These are phyloP conservation scores for Rhynchonycteris naso DNA, from an alignment of 2,797 vertebrate genomes.

Conservation along the genomic window DNA sequence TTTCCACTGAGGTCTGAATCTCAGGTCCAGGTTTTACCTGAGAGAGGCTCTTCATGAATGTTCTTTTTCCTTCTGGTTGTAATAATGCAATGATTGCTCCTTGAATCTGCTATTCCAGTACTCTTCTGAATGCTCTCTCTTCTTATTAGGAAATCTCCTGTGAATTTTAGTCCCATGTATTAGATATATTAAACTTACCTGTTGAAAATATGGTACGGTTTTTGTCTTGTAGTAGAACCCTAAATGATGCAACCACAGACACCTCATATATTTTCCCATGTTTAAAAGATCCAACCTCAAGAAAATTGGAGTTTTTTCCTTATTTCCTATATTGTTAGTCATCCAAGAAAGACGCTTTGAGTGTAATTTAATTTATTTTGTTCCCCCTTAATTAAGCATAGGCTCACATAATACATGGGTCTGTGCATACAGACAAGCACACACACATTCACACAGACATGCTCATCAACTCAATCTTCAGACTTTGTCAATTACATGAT, in stretches of 20 bases:
- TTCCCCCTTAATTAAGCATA: neutral
- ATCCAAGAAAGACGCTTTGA: neutral
- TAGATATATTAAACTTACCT: neutral
- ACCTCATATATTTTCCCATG: neutral
- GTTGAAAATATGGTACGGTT: neutral
- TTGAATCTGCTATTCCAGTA: neutral
- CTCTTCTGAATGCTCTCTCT: neutral
- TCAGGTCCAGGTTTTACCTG: fast-evolving
- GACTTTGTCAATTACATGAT: neutral
- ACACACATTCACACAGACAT: neutral
- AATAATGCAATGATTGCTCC: neutral
- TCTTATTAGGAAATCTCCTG: neutral
- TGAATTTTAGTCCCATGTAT: neutral
- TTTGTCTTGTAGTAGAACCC: neutral
- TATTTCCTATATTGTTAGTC: neutral
- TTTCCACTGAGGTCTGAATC: neutral
- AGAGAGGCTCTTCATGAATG: neutral
- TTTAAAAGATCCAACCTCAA: neutral
- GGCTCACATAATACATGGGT: neutral
- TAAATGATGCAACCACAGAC: neutral
- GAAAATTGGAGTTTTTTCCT: neutral
- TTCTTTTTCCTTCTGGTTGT: neutral
- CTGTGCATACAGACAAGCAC: too few relatives aligned
- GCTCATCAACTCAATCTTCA: neutral
- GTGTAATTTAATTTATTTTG: neutral